phyloP scores from a whole-genome alignment of 2,797 vertebrate species.

The Pagetopsis macropterus region DNA sequence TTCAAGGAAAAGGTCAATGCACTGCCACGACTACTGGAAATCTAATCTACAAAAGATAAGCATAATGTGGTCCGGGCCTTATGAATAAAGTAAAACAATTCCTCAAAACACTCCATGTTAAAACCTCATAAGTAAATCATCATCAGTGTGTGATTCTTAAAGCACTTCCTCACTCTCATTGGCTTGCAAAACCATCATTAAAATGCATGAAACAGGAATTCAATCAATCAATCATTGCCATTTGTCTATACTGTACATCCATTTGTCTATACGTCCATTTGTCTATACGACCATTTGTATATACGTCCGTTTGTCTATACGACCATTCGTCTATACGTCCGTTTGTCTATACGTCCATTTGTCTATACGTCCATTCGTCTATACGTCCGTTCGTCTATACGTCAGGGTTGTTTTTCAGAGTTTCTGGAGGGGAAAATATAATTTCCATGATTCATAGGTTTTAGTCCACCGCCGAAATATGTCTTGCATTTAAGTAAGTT shows the following conservation, averaged over 20 bases:
- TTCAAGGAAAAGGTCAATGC: slow-evolving; percentile 27
- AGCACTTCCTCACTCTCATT: background rate
- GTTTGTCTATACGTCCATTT: background rate
- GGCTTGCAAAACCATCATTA: background rate
- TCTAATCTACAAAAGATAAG: slow-evolving; percentile 11
- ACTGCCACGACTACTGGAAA: slow-evolving; percentile 1
- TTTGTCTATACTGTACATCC: background rate
- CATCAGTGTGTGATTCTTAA: background rate
- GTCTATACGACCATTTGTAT: background rate
- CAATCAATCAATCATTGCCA: too few relatives aligned
- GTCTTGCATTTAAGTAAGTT: slow-evolving; percentile 23
- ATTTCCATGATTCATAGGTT: background rate
- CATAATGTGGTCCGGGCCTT: background rate
- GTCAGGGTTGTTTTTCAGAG: background rate
- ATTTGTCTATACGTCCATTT: background rate
- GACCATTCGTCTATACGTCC: background rate
- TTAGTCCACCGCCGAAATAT: background rate
- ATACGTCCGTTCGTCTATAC: background rate
- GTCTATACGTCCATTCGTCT: background rate
- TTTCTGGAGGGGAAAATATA: background rate
- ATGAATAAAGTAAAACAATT: too few relatives aligned
- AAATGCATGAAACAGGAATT: background rate
- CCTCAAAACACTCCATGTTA: background rate
- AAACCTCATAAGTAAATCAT: background rate
- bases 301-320: background rate